A percentile compares a stretch with the other conserved stretches of the same genome.
Evolutionary conservation across 2,888 invertebrate genomes (phyloP).

Genomic region (Clepsis dumicolana): DNA sequence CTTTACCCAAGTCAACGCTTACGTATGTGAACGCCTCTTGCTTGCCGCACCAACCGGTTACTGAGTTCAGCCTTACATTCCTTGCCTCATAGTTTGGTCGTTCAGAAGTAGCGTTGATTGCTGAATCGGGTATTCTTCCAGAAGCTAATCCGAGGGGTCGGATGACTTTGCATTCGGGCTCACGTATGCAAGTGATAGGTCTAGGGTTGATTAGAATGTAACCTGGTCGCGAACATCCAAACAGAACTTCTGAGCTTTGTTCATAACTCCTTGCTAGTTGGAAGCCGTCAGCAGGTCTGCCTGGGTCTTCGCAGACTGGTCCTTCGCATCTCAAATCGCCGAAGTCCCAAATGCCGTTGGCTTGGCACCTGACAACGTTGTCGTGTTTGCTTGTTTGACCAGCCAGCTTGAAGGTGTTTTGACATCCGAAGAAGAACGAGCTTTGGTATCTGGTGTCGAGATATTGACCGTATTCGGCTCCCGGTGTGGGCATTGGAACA

Average conservation of each 20-base stretch:
- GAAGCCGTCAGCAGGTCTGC: constrained; percentile 96
- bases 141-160: constrained; percentile 96
- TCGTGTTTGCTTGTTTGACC: constrained; percentile 97
- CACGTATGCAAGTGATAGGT: constrained; percentile 95
- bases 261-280: constrained; percentile 94
- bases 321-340: constrained; percentile 98
- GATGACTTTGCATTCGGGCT: constrained; percentile 97
- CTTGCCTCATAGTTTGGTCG: constrained; percentile 96
- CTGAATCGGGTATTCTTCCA: constrained; percentile 96
- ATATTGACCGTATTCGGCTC: constrained; percentile 96
- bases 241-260: constrained; percentile 96
- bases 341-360: constrained; percentile 98
- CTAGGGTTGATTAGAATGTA: constrained; percentile 96
- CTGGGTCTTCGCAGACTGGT: constrained; percentile 98
- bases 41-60: constrained; percentile 98
- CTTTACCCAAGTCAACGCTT: constrained; percentile 96
- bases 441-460: constrained; percentile 96
- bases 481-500: constrained; percentile 95
- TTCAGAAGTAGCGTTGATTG: constrained; percentile 98
- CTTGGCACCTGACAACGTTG: constrained; percentile 96
- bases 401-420: constrained; percentile 97
- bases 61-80: constrained; percentile 95
- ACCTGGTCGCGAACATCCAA: constrained; percentile 96
- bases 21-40: constrained; percentile 98
- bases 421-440: constrained; percentile 98